These are phyloP conservation scores for Allygus modestus DNA, from an alignment of 2,888 invertebrate genomes.

Conservation along the genomic window DNA sequence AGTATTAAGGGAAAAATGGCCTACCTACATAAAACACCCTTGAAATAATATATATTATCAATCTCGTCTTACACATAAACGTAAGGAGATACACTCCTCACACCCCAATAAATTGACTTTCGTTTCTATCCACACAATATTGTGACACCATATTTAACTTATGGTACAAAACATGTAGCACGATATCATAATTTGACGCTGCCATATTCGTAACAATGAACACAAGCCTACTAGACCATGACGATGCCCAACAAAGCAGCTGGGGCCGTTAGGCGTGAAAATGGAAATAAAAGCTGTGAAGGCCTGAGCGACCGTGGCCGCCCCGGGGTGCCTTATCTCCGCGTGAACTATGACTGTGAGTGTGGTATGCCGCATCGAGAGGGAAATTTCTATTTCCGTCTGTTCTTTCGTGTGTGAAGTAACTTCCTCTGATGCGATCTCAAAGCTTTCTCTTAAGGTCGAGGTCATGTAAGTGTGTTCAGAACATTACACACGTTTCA, in stretches of 20 bases:
- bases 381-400: no score
- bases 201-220: not conserved
- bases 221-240: not conserved
- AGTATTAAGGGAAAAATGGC: no score
- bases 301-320: not conserved
- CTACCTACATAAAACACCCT: no score
- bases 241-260: not conserved
- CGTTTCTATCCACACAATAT: no score
- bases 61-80: no score
- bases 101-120: no score
- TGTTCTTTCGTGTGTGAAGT: not conserved
- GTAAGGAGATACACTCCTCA: no score
- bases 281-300: not conserved
- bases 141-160: no score
- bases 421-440: not conserved
- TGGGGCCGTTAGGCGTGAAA: slow-evolving; percentile 34
- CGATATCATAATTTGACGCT: no score
- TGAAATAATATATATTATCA: no score
- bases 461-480: not conserved
- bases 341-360: not conserved
- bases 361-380: not conserved
- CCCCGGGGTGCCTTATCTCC: slow-evolving; percentile 2
- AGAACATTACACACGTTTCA: no score
- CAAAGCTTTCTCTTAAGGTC: not conserved
- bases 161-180: no score